These are phyloP conservation scores for Maccullochella peelii DNA, from an alignment of 2,113 vertebrate genomes.

Conservation along the genomic window DNA sequence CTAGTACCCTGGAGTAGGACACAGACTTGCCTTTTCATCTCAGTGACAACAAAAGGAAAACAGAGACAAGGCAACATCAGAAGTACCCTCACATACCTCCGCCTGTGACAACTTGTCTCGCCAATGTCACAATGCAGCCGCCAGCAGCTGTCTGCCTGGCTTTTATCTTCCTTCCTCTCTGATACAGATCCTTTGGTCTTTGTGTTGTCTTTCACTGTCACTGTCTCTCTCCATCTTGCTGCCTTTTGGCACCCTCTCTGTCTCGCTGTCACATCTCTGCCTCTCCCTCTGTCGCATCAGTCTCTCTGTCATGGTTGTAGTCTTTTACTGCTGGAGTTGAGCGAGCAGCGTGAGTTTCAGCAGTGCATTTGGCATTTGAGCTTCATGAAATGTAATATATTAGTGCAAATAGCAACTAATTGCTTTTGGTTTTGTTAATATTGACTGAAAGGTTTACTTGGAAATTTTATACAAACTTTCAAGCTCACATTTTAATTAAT, in stretches of 20 bases:
- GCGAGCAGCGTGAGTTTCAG: background rate
- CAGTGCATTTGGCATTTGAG: background rate
- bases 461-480: background rate
- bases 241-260: conserved; percentile 25
- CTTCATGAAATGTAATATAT: background rate
- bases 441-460: background rate
- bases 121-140: conserved; percentile 34
- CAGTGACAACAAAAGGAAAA: conserved; percentile 38
- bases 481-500: conserved; percentile 19
- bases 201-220: conserved; percentile 26
- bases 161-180: conserved; percentile 44
- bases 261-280: conserved; percentile 10
- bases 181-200: conserved; percentile 47
- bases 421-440: background rate
- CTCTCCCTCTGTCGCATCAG: conserved; percentile 19
- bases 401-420: background rate
- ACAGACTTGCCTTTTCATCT: conserved; percentile 5
- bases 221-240: conserved; percentile 38
- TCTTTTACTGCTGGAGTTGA: conserved; percentile 7
- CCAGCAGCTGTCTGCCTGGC: conserved; percentile 45
- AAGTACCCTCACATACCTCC: conserved; percentile 43
- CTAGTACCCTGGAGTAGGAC: background rate
- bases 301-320: background rate
- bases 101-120: conserved; percentile 56
- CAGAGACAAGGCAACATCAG: conserved; percentile 36